Evolutionary conservation across 2,113 vertebrate genomes (phyloP).

Genomic region (Hemiscyllium ocellatum): DNA sequence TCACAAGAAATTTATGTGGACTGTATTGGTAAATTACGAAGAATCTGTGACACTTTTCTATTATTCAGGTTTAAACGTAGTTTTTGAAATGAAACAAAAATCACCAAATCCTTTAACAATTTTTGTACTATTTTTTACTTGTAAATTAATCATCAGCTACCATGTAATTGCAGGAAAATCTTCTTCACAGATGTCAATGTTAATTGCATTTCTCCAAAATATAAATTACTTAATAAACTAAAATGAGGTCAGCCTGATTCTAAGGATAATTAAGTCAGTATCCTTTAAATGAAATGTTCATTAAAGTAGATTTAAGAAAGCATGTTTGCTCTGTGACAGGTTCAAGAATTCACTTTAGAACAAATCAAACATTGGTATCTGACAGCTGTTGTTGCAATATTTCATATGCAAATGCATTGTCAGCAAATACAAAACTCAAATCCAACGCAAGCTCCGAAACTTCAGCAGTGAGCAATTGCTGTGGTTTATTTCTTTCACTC

Average conservation of each 20-base stretch:
- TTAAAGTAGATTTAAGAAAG: neutral
- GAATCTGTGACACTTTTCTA: neutral
- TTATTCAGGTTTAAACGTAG: neutral
- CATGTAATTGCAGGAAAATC: neutral
- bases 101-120: neutral
- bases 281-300: constrained; percentile 2
- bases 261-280: neutral
- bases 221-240: neutral
- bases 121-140: neutral
- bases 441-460: neutral
- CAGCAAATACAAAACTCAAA: neutral
- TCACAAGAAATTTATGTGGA: neutral
- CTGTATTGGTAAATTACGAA: neutral
- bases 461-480: neutral
- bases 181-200: neutral
- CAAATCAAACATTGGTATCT: neutral
- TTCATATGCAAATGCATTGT: neutral
- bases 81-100: neutral
- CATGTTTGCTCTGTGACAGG: neutral
- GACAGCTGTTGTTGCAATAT: neutral
- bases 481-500: neutral
- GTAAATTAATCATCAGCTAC: constrained; percentile 32
- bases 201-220: constrained; percentile 4
- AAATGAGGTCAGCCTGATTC: constrained; percentile 22
- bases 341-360: neutral